Base-by-base conservation (phyloP, 2,113 vertebrate genomes). In the Melanerpes aurifrons region DNA sequence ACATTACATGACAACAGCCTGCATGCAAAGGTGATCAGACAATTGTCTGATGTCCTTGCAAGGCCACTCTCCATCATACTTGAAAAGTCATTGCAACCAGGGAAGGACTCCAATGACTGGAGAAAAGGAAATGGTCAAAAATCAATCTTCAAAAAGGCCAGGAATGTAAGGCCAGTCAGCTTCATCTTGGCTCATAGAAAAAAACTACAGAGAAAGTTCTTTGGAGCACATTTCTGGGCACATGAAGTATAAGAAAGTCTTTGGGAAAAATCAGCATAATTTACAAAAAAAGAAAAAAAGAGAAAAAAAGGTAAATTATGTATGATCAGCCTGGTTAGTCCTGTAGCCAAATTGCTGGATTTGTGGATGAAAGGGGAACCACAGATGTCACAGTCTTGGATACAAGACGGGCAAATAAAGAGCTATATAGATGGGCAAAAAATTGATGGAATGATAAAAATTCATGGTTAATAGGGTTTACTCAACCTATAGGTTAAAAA, bases 1-100 rank as follows among this genome's bases (percentile, higher is more conserved):
- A 77, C 16, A 37, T 32, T 4, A 10, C 35, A 76, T 63, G 28
- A 58, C 0, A 0, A 48, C 12, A 59, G 5, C 12, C 59, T 72
- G 7, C 6, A 40, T 47, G 19, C 32, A 56, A 79, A 87, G 5
- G 7, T 48, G 37, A 48, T 63, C 29, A 81, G 40, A 80, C 14
- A 63, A 63, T 50, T 86, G 17, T 1, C 16, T 69, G 11, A 50
- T 45, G n/a, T 63, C 19, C 15, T 90, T 61, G 28, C 12, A 68
- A 74, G 12, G 29, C 25, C 35, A 48, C 47, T 48, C 47, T 48
- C 18, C 19, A 20, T 48, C 19, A 20, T 48, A 48, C 19, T 48
- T 18, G 31, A 62, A 81, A 77, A 81, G 26, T 62, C 35, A 48
- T 10, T 12, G 25, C 48, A 9, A 6, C 4, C 74, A 24, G 3